phyloP scores from a whole-genome alignment of 2,113 vertebrate species.

The Procavia capensis region DNA sequence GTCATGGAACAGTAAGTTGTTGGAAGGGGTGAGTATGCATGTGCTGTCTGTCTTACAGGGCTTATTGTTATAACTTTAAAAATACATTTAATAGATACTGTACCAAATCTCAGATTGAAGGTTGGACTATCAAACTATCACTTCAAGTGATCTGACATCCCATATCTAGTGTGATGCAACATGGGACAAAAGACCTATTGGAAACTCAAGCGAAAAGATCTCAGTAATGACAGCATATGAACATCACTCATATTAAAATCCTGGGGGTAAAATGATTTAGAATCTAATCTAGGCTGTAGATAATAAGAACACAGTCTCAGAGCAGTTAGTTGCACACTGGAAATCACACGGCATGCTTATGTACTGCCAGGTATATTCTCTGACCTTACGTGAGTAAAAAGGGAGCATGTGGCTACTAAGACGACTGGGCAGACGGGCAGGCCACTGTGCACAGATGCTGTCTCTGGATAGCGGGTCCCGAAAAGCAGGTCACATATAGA shows the following conservation, averaged over 20 bases:
- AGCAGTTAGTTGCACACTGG: background rate
- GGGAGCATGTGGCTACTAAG: background rate
- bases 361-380: background rate
- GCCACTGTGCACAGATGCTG: background rate
- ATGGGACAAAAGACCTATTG: background rate
- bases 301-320: background rate
- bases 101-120: constrained; percentile 22
- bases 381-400: background rate
- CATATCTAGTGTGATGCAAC: background rate
- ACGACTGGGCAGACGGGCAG: background rate
- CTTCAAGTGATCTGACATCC: background rate
- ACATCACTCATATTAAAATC: background rate
- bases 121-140: background rate
- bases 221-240: background rate
- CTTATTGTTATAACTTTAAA: constrained; percentile 23
- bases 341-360: background rate
- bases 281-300: background rate
- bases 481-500: background rate
- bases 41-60: background rate
- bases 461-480: background rate
- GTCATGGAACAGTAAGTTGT: background rate
- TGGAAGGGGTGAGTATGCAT: background rate
- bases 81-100: background rate
- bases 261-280: background rate
- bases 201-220: background rate